Evolutionary conservation across 2,888 invertebrate species (phyloP).

Genomic region (Stenotaenia linearis): DNA sequence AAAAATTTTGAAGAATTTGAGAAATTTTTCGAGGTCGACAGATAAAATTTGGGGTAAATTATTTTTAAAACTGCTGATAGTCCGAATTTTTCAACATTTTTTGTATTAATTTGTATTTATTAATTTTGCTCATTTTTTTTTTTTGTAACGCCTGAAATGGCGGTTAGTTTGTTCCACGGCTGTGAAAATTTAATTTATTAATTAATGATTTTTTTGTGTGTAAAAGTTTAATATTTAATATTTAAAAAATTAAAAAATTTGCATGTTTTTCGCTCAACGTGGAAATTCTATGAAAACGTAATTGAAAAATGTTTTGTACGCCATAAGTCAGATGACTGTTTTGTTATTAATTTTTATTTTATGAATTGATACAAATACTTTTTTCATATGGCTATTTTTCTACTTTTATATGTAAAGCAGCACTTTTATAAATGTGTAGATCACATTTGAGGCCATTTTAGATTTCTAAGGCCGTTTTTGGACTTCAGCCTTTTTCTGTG

Average conservation of each 20-base stretch:
- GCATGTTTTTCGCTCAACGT: background rate
- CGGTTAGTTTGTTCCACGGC: no score
- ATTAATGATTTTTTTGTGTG: no score
- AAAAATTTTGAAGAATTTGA: background rate
- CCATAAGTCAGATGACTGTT: background rate
- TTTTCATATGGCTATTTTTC: slow-evolving; percentile 31
- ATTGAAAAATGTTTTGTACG: background rate
- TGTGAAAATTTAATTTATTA: no score
- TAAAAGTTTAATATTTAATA: no score
- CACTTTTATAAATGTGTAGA: slow-evolving; percentile 17
- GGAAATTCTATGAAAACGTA: background rate
- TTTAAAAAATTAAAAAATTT: background rate
- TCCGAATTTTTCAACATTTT: background rate
- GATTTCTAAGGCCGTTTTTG: slow-evolving; percentile 5
- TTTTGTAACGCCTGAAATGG: background rate
- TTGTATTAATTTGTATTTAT: background rate
- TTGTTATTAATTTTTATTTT: slow-evolving; percentile 8
- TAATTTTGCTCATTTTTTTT: background rate
- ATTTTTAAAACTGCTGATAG: slow-evolving; percentile 26
- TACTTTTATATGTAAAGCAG: slow-evolving; percentile 29
- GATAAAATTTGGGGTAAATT: background rate
- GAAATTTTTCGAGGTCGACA: background rate
- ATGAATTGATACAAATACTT: slow-evolving; percentile 17
- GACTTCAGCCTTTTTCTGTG: slow-evolving; percentile 5
- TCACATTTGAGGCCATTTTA: background rate